These are phyloP conservation scores for Noctua comes DNA, from an alignment of 2,888 invertebrate genomes.

Conservation along the genomic window DNA sequence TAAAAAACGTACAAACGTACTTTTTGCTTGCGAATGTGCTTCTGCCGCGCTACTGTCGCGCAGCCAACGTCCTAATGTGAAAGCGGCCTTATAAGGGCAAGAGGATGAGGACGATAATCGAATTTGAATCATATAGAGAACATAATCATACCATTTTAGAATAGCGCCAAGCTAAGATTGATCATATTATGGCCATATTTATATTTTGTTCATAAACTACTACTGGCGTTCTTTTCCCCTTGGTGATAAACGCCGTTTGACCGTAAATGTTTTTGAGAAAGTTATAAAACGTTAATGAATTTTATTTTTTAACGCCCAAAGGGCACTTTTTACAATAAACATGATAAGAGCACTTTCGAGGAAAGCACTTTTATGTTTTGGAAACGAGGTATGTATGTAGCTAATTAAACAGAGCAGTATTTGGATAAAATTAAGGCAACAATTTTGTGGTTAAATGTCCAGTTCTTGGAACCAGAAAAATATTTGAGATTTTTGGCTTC, in stretches of 20 bases:
- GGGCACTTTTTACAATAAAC: slow-evolving; percentile 8
- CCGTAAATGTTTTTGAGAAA: slow-evolving; percentile 60
- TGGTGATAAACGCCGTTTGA: slow-evolving; percentile 44
- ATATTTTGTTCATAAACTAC: background rate
- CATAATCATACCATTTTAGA: slow-evolving; percentile 6
- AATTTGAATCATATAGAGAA: too few species aligned
- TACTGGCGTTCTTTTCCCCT: background rate
- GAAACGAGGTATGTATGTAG: background rate
- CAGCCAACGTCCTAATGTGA: too few species aligned
- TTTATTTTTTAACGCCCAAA: slow-evolving; percentile 24
- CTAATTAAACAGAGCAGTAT: too few species aligned
- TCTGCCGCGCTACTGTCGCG: too few species aligned
- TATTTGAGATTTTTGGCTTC: background rate
- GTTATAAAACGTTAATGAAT: slow-evolving; percentile 34
- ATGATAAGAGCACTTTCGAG: background rate
- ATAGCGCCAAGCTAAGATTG: background rate
- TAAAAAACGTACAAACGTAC: too few species aligned
- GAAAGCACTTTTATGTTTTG: background rate
- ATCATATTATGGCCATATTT: background rate
- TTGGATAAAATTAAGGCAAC: background rate
- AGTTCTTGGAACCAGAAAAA: background rate
- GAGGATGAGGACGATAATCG: background rate
- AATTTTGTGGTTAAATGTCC: background rate
- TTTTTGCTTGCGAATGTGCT: too few species aligned
- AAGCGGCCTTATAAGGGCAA: too few species aligned